Base-by-base conservation (phyloP, 2,888 invertebrate genomes). In the Sarcophaga variegata region DNA sequence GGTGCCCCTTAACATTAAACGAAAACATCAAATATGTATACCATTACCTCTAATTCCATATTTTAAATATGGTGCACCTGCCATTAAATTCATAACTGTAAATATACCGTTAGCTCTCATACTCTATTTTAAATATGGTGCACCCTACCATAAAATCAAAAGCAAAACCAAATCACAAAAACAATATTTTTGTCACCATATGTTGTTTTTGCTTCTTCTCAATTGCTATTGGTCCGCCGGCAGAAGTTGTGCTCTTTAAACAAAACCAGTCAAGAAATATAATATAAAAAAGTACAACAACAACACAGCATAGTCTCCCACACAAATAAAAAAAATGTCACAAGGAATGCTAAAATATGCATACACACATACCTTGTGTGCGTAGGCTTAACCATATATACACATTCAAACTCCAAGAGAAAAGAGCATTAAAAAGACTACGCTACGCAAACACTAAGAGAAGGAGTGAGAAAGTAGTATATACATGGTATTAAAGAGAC, bases 301-400 rank as follows among this genome's bases (percentile, higher is more conserved):
- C 25, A 49, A 37, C n/a, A 63, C 12, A 25, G 47, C 20, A 77
- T 14, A 77, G n/a, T 80, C 83, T 66, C 77, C 86, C 80, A 72
- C 77, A 83, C 64, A 62, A 83, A 83, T 69, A 62, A 83, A 78
- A 54, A 69, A 54, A 81, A 71, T 87, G 86, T 87, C 86, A 79
- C 86, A 81, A 83, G 49, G 64, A 81, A 83, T 70, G 67, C 72
- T 59, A 77, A 86, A 81, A 49, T 66, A 25, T 75, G 45, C 60
- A 20, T 66, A 72, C 62, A 69, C 66, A 45, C 54, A 77, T 25
- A 72, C 3, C 14, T 10, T 27, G 1, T 10, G 8, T 37, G 11
- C 25, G 27, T 37, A 37, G 37, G 0, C 8, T 37, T 27, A 22
- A 12, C 0, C 22, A 11, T 45, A 27, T 0, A 20, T 27, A 64